Evolutionary conservation across 2,888 invertebrate genomes (phyloP), one percentile per base, ranked within the genome.

Genomic region (Drosophila mulleri): DNA sequence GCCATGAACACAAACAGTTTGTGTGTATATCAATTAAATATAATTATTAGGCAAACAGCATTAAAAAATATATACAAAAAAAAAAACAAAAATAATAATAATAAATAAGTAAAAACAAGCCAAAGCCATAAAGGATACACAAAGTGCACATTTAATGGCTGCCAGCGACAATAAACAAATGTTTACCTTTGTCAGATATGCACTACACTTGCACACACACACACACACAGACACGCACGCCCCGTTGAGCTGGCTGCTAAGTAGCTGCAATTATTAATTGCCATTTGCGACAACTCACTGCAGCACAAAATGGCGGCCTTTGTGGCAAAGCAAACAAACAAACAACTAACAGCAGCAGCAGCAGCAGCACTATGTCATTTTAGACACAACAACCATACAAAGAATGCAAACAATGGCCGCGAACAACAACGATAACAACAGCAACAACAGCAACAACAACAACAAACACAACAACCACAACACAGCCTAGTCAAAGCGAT

Each of bases 201-300:
- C 62, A 70, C 16, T 12, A 35, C 26, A 37, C 18, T 12, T 4
- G 11, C 18, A 32, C 18, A 29, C 63, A 44, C 18, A 9, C 32
- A 20, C 16, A 44, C 7, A 26, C 63, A 44, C 18, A 9, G 26
- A 20, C 16, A 35, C 7, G 5, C 56, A 42, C 42, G 32, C 18
- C 26, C 26, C 45, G 14, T 20, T 16, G 16, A 18, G 57, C 45
- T 56, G 62, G 39, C 58, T 54, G 83, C 78, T 84, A 84, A 84
- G 84, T 84, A 84, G 84, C 71, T 72, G 65, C 88, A 88, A 88
- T 84, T 84, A 86, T 88, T 79, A 84, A 84, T 88, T 84, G 84
- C 83, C 81, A 73, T 78, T 88, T 86, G 87, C 69, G 75, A 67
- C 79, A 77, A 75, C 57, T 78, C 69, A 42, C 68, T 45, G 57